Evolutionary conservation across 2,888 invertebrate species (phyloP), one percentile per base, ranked within the genome.

Genomic region (Caenorhabditis angaria): DNA sequence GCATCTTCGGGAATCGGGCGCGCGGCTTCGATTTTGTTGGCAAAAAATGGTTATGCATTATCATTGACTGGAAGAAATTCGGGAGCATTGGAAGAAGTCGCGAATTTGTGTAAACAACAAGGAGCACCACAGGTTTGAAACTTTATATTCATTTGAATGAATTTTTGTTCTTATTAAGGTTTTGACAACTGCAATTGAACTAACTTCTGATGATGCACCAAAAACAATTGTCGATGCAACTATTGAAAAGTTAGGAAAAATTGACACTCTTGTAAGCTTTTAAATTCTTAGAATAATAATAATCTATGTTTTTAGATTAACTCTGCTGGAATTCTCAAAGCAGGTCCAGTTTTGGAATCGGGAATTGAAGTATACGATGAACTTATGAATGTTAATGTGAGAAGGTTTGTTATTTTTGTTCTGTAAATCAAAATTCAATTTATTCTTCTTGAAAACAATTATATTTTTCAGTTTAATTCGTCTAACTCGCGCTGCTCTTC

Each of bases 381-480:
- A 27, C 89, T 94, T 18, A 94, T 97, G 91, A 93, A 94, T 85
- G 91, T 93, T 0, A 97, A 97, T 88, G 70, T 88, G 83, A 29
- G 89, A 86, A 81, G 82, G 83, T 84, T 54, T 29, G 14, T n/a
- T 63, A 29, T 10, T 18, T 47, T 32, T 18, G 10, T n/a, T n/a
- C n/a, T n/a, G n/a, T n/a, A n/a, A n/a, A n/a, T n/a, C n/a, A n/a
- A n/a, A n/a, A n/a, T n/a, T n/a, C n/a, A n/a, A n/a, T n/a, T n/a
- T 12, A 48, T 47, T 22, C 12, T 28, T 27, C 22, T 51, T 41
- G 32, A 2, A 2, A 20, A 27, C n/a, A 4, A 59, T n/a, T 70
- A 70, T 51, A 12, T 12, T 54, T 75, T 79, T 48, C 53, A 85
- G 86, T 61, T 62, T 87, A 25, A 77, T 87, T n/a, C 76, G 77